Conservation (phyloP, 1,140 invertebrate genomes). For the roundworm (Caenorhabditis elegans) region WBcel235 BX284604.4:11606001-11606500, state of each 20-base stretch:
- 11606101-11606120: constrained; percentile 19
- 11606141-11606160: neutral
- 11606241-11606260: neutral
- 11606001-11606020: neutral
- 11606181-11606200: neutral
- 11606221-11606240: constrained; percentile 4
- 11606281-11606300: neutral
- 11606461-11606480: neutral
- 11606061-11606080: neutral
- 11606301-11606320: neutral
- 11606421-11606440: neutral
- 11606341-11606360: neutral
- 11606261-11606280: neutral
- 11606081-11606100: neutral
- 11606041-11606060: neutral
- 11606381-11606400: constrained; percentile 4
- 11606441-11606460: neutral
- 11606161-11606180: neutral
- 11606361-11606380: neutral
- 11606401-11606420: constrained; percentile 1
- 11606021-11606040: neutral
- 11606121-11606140: neutral
- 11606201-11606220: neutral
- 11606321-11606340: neutral
- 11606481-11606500: neutral